Evolutionary conservation across 2,888 invertebrate genomes (phyloP).

Genomic region (Tenthredo notha): DNA sequence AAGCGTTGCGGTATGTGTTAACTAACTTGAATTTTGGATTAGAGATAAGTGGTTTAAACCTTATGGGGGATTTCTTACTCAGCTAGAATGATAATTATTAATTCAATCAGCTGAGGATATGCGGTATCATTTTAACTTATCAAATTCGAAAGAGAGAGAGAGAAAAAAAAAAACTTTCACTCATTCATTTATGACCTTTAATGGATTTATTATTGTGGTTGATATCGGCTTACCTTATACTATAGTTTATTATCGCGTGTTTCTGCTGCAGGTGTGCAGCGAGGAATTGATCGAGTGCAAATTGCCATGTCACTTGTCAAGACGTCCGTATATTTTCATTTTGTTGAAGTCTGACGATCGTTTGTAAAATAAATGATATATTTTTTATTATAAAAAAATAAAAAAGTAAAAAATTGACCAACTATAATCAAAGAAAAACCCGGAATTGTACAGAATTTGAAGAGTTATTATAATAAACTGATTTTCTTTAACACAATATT

Average conservation of each 20-base stretch:
- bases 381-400: background rate
- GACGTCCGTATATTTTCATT: conserved; percentile 13
- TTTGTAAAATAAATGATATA: background rate
- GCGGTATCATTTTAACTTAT: no score
- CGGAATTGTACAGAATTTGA: no score
- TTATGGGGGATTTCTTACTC: background rate
- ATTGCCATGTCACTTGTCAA: conserved; percentile 46
- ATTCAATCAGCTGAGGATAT: background rate
- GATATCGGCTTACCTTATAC: background rate
- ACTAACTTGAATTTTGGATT: conserved; percentile 10
- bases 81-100: background rate
- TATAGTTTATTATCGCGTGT: conserved; percentile 19
- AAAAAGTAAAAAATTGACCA: background rate
- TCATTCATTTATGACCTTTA: background rate
- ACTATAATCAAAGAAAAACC: no score
- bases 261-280: conserved; percentile 22
- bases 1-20: background rate
- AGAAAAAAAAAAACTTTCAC: background rate
- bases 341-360: background rate
- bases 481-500: no score
- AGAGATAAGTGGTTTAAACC: conserved; percentile 9
- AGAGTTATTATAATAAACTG: no score
- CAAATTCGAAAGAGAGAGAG: background rate
- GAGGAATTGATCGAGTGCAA: conserved; percentile 39
- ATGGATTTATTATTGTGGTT: background rate